phyloP scores from a whole-genome alignment of 2,113 vertebrate genomes.

The Camelus bactrianus region DNA sequence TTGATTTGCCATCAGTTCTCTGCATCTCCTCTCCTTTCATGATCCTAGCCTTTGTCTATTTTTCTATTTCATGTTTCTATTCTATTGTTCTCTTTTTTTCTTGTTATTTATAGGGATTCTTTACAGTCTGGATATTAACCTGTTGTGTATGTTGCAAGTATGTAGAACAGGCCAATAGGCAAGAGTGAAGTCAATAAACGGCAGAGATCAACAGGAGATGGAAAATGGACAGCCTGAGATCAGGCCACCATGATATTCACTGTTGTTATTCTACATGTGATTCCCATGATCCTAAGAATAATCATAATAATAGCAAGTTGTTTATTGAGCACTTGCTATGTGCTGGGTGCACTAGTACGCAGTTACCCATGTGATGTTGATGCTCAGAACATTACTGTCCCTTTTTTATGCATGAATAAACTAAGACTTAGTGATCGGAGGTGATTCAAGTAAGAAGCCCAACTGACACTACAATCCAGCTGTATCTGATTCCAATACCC shows the following conservation, averaged over 20 bases:
- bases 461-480: not conserved
- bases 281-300: not conserved
- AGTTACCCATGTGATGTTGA: not conserved
- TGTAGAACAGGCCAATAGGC: not conserved
- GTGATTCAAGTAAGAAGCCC: not conserved
- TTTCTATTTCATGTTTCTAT: not conserved
- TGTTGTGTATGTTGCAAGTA: not conserved
- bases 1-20: not conserved
- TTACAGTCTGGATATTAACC: not conserved
- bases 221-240: not conserved
- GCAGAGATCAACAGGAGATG: not conserved
- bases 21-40: not conserved
- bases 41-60: not conserved
- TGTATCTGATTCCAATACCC: not conserved
- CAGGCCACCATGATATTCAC: not conserved
- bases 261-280: not conserved
- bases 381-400: not conserved
- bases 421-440: not conserved
- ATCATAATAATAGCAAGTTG: not conserved
- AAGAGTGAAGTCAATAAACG: not conserved
- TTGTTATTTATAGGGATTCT: not conserved
- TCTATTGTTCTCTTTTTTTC: not conserved
- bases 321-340: not conserved
- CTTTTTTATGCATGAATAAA: not conserved
- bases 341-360: not conserved